Evolutionary conservation across 2,113 vertebrate species (phyloP).

Genomic region (Petrocephalus zakoni): DNA sequence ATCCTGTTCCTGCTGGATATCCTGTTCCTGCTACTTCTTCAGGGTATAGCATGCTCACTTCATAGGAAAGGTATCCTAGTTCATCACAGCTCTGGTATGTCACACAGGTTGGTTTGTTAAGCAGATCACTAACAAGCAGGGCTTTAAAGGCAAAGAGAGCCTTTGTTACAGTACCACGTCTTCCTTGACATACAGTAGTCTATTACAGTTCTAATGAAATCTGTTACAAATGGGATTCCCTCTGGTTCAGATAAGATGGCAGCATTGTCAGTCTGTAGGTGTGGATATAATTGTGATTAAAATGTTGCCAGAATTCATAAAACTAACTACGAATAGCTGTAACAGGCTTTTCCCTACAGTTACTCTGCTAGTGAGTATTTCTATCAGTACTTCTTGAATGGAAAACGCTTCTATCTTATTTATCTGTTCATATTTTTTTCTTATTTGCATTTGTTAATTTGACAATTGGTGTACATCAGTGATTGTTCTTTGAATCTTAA

Average conservation of each 20-base stretch:
- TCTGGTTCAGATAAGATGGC: slow-evolving; percentile 24
- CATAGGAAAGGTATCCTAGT: neutral
- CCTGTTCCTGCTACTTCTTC: neutral
- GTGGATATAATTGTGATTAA: slow-evolving; percentile 51
- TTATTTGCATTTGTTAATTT: neutral
- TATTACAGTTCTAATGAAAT: neutral
- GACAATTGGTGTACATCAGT: neutral
- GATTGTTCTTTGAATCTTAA: neutral
- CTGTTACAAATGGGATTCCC: neutral
- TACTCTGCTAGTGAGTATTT: slow-evolving; percentile 38
- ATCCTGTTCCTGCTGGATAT: neutral
- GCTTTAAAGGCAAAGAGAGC: neutral
- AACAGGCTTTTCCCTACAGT: slow-evolving; percentile 44
- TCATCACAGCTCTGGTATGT: neutral
- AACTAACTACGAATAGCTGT: neutral
- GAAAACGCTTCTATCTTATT: neutral
- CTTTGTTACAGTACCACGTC: neutral
- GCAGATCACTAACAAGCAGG: neutral
- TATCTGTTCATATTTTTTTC: neutral
- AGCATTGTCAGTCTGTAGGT: slow-evolving; percentile 36
- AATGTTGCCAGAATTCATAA: slow-evolving; percentile 1
- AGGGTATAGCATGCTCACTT: neutral
- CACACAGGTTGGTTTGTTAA: neutral
- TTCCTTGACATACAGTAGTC: neutral
- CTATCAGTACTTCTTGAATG: slow-evolving; percentile 21